Conservation (phyloP, 2,888 invertebrate species). For the Graphium colonna region DNA sequence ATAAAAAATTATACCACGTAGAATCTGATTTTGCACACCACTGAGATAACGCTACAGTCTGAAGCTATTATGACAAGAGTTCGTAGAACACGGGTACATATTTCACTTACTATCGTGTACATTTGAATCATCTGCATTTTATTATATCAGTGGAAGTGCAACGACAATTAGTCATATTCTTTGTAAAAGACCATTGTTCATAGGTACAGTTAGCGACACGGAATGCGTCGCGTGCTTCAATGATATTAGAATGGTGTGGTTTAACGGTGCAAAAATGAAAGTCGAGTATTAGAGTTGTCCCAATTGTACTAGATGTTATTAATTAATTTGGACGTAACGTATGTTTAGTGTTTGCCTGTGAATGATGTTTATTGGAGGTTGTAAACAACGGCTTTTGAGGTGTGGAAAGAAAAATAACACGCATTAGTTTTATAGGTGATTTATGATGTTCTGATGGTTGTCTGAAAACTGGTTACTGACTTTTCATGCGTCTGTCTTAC, state of each 20-base stretch:
- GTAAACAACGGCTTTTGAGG: background rate
- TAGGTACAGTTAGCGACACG: constrained; percentile 21
- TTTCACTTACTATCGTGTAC: no score
- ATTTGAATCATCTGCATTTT: no score
- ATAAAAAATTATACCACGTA: no score
- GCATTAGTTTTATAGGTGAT: background rate
- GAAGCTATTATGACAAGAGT: no score
- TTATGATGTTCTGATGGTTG: background rate
- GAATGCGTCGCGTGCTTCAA: constrained; percentile 27
- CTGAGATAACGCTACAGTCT: no score
- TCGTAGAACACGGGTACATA: no score
- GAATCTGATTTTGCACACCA: no score
- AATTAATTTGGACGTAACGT: background rate
- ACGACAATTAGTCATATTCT: constrained; percentile 4
- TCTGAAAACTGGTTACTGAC: no score
- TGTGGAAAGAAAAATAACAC: background rate
- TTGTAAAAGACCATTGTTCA: constrained; percentile 9
- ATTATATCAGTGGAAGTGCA: background rate
- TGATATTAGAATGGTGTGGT: constrained; percentile 24
- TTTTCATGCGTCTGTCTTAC: no score
- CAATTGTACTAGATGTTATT: background rate
- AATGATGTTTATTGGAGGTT: background rate
- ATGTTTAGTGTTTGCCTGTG: background rate
- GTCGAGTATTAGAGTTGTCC: background rate
- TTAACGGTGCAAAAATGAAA: constrained; percentile 22